Base-by-base conservation (phyloP, 1,140 invertebrate species). In the Neodiprion virginianus region DNA sequence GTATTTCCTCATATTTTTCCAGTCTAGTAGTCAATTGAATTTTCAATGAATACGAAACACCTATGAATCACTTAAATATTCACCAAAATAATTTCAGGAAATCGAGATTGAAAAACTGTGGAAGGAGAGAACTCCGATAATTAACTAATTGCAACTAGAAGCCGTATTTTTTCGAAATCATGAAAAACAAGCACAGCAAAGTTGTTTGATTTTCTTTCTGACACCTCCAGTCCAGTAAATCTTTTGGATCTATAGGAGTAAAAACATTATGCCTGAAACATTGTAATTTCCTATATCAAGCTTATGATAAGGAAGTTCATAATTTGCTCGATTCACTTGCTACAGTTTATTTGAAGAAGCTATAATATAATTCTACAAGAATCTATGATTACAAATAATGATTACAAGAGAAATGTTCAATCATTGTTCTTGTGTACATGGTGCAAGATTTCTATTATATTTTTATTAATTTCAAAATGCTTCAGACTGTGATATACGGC, bases 1-100 rank as follows among this genome's bases (percentile, higher is more conserved):
- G 23, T 40, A 47, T 47, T 72, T 53, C 48, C 48, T 21, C 65
- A 53, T 61, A 21, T 21, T 72, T 72, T 50, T 53, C 11, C 67
- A 72, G 12, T 66, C 14, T 14, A 40, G 67, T 72, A 40, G 21
- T 28, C 71, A 21, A 50, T 50, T 49, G 14, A 67, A 68, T 61
- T 48, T 47, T 50, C 66, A 73, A 68, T 73, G 8, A 48, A 53
- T 23, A 73, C n/a, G 4, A 61, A 61, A 14, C 53, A 7, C 7
- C n/a, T 14, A 61, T 61, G 53, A 61, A 61, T 61, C n/a, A 14
- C 3, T 61, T 0, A 40, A 40, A 40, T 40, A 40, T 40, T 40
- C 28, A 40, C 28, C 28, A 40, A 40, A 5, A 7, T 14, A 14
- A 14, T 61, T 61, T 61, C 53, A 61, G 53, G 53, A 61, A 17